Percentiles rank a stretch among this genome's conserved stretches.
Evolutionary conservation across 2,113 vertebrate genomes (phyloP).

Genomic region (Daphoenositta chrysoptera): DNA sequence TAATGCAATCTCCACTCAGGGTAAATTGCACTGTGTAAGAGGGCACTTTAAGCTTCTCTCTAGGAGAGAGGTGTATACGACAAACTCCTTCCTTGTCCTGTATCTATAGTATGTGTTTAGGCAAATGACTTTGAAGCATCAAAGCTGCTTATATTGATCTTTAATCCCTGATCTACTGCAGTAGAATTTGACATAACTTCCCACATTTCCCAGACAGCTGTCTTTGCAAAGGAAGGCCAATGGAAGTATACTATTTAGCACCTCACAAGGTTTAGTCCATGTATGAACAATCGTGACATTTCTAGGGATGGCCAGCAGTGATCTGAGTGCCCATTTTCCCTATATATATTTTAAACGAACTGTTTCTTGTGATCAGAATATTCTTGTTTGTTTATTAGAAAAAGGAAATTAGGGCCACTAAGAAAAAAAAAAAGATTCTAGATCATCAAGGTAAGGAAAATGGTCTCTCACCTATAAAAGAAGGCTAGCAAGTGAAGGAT

Average conservation of each 20-base stretch:
- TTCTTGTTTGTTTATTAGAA: neutral
- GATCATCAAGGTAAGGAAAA: neutral
- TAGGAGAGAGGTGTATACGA: neutral
- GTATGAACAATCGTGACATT: neutral
- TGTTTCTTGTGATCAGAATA: neutral
- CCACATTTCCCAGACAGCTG: neutral
- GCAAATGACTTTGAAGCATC: slow-evolving; percentile 25
- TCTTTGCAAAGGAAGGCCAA: neutral
- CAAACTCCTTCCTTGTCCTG: slow-evolving; percentile 18
- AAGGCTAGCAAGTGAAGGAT: neutral
- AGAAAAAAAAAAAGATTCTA: neutral
- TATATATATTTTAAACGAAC: neutral
- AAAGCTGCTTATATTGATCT: slow-evolving; percentile 42
- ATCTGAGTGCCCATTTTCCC: neutral
- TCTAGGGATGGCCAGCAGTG: neutral
- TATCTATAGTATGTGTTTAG: neutral
- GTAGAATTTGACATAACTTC: neutral
- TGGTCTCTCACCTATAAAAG: neutral
- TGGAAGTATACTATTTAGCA: neutral
- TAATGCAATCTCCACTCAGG: slow-evolving; percentile 48
- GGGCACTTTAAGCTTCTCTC: slow-evolving; percentile 33
- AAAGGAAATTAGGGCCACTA: neutral
- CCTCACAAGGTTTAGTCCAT: neutral
- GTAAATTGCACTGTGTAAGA: slow-evolving; percentile 39
- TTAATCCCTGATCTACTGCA: slow-evolving; percentile 24